Conservation (phyloP, 2,797 vertebrate species). For the Buceros bicornis region DNA sequence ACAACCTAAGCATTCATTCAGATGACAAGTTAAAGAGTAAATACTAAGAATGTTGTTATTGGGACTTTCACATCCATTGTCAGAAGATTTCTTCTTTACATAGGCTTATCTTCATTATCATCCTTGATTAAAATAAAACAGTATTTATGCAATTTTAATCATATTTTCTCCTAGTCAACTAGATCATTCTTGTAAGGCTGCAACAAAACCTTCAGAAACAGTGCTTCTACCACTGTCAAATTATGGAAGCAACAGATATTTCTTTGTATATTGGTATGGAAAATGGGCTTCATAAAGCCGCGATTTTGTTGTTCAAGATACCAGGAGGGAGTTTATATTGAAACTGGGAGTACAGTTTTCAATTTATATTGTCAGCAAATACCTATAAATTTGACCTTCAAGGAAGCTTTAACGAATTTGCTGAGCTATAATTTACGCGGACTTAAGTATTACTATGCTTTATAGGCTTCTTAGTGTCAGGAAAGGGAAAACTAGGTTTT, state of each 20-base stretch:
- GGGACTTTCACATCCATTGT: too few relatives aligned
- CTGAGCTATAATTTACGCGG: not conserved
- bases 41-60: not conserved
- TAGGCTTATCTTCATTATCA: not conserved
- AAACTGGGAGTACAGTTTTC: not conserved
- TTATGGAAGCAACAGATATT: not conserved
- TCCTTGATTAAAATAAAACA: not conserved
- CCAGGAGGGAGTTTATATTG: not conserved
- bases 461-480: not conserved
- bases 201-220: not conserved
- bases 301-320: not conserved
- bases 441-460: not conserved
- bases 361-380: not conserved
- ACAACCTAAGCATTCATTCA: not conserved
- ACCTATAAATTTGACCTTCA: not conserved
- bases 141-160: not conserved
- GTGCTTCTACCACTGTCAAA: not conserved
- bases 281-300: not conserved
- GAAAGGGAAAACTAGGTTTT: not conserved
- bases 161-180: not conserved
- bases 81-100: not conserved
- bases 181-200: not conserved
- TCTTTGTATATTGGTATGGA: not conserved
- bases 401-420: not conserved
- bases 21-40: not conserved